phyloP scores from a whole-genome alignment of 2,797 vertebrate genomes.

The Pempheris klunzingeri region DNA sequence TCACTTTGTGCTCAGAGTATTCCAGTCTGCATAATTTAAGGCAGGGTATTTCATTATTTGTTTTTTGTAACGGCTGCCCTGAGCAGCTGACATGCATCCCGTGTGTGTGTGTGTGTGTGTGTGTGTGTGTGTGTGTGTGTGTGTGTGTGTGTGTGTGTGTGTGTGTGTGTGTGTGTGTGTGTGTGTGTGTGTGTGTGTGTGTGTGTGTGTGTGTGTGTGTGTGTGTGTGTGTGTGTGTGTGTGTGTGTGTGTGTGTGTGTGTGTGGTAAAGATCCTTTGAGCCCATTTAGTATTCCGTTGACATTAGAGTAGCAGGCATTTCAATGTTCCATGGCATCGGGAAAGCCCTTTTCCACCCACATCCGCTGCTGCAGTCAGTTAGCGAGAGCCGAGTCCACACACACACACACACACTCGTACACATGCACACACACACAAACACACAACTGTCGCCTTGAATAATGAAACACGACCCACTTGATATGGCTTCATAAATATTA shows the following conservation, averaged over 20 bases:
- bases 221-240: constrained; percentile 41
- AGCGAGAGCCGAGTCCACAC: constrained; percentile 64
- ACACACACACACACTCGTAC: constrained; percentile 24
- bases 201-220: constrained; percentile 36
- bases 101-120: constrained; percentile 37
- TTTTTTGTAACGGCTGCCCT: constrained; percentile 67
- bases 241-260: constrained; percentile 57
- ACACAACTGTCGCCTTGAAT: constrained; percentile 74
- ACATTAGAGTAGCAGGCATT: constrained; percentile 65
- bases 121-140: constrained; percentile 52
- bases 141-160: constrained; percentile 44
- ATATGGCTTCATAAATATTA: constrained; percentile 87
- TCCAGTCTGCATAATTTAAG: constrained; percentile 57
- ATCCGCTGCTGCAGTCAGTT: constrained; percentile 73
- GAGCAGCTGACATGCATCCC: constrained; percentile 52
- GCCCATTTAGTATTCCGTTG: constrained; percentile 74
- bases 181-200: constrained; percentile 53
- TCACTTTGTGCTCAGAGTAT: constrained; percentile 24
- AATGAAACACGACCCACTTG: constrained; percentile 83
- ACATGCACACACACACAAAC: constrained; percentile 32
- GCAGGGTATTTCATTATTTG: constrained; percentile 53
- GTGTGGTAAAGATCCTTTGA: constrained; percentile 59
- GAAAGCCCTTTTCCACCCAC: constrained; percentile 87
- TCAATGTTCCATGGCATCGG: constrained; percentile 66
- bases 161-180: constrained; percentile 42